Conservation (phyloP, 2,113 vertebrate species). For the Penelope pileata region DNA sequence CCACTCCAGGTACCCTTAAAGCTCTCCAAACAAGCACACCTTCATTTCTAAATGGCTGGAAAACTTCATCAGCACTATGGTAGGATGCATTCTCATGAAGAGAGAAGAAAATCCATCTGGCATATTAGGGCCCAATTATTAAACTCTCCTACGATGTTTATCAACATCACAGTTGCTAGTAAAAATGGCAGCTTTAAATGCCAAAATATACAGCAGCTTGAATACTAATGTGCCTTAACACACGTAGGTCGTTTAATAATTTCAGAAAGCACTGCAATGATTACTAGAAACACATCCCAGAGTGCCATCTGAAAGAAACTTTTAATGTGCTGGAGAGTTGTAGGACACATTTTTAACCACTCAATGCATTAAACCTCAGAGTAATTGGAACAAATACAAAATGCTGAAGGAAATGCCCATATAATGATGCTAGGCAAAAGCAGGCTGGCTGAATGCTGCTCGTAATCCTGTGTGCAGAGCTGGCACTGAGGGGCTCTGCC, state of each 20-base stretch:
- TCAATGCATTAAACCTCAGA: background rate
- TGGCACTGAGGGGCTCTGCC: background rate
- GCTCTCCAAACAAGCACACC: background rate
- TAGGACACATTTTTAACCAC: background rate
- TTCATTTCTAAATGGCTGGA: background rate
- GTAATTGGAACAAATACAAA: background rate
- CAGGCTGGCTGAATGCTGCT: background rate
- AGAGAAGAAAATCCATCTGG: slow-evolving; percentile 37
- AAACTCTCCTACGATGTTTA: background rate
- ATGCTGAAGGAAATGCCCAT: background rate
- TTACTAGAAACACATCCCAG: background rate
- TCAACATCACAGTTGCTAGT: slow-evolving; percentile 9
- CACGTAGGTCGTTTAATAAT: background rate
- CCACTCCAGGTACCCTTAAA: background rate
- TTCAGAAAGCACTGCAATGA: background rate
- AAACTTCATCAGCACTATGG: slow-evolving; percentile 1
- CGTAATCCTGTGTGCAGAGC: rapidly evolving
- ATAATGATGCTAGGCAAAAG: background rate
- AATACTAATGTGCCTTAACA: background rate
- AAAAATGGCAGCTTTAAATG: slow-evolving; percentile 37
- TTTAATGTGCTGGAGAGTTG: background rate
- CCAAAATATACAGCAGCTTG: slow-evolving; percentile 10
- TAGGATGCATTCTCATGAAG: background rate
- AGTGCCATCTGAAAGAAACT: slow-evolving; percentile 7
- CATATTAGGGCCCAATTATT: background rate